Evolutionary conservation across 2,888 invertebrate species (phyloP).

Genomic region (Pemphredon lugubris): DNA sequence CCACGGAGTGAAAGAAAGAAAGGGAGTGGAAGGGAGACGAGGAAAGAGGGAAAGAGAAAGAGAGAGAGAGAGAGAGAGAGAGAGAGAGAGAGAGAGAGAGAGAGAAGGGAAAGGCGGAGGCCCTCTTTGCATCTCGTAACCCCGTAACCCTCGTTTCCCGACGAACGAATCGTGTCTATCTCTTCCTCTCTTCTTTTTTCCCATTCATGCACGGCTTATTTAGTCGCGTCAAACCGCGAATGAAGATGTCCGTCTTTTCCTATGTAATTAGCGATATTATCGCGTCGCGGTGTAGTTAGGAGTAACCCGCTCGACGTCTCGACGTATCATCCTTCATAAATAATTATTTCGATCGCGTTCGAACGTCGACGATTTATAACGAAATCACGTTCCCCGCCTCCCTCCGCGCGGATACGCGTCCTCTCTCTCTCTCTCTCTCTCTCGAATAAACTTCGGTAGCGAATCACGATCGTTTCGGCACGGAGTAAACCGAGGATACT

Average conservation of each 20-base stretch:
- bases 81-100: background rate
- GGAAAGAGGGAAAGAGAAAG: conserved; percentile 9
- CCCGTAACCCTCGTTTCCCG: conserved; percentile 40
- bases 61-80: too few relatives aligned
- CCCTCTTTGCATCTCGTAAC: conserved; percentile 55
- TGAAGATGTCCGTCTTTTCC: conserved; percentile 41
- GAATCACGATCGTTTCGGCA: too few relatives aligned
- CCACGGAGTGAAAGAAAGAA: background rate
- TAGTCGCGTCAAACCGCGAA: conserved; percentile 17
- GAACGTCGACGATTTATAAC: background rate
- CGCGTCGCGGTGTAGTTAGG: background rate
- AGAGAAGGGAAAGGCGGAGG: conserved; percentile 13
- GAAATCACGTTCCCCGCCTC: too few relatives aligned
- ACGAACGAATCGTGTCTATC: conserved; percentile 34
- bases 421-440: too few relatives aligned
- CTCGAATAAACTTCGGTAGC: too few relatives aligned
- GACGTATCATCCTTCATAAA: too few relatives aligned
- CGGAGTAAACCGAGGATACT: too few relatives aligned
- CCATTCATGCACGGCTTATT: conserved; percentile 19
- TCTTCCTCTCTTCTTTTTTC: conserved; percentile 18
- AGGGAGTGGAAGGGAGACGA: background rate
- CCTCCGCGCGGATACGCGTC: too few relatives aligned
- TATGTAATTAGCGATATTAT: conserved; percentile 44
- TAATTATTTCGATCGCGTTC: background rate
- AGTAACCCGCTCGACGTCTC: too few relatives aligned